These are phyloP conservation scores for Perdita meconis DNA, from an alignment of 2,888 invertebrate genomes.

Conservation along the genomic window DNA sequence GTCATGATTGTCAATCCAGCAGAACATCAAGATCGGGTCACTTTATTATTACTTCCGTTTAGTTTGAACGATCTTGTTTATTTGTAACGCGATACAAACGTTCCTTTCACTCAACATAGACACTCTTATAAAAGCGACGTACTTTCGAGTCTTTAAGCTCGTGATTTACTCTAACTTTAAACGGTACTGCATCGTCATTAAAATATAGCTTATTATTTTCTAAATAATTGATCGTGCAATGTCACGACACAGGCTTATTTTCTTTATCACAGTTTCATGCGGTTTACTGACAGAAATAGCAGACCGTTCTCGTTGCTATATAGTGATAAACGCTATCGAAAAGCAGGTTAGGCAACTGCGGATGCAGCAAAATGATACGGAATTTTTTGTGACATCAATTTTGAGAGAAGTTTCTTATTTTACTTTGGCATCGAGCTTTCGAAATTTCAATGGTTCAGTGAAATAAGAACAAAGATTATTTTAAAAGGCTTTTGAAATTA, in stretches of 20 bases:
- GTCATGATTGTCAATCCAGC: slow-evolving; percentile 69
- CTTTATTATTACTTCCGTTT: slow-evolving; percentile 26
- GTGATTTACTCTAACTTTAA: slow-evolving; percentile 10
- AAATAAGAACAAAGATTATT: background rate
- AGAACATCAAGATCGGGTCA: slow-evolving; percentile 54
- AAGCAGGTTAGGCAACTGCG: slow-evolving; percentile 37
- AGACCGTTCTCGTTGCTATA: slow-evolving; percentile 28
- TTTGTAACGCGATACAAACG: slow-evolving; percentile 14
- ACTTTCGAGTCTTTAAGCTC: background rate
- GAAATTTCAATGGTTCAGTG: background rate
- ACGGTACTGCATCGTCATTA: background rate
- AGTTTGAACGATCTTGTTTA: slow-evolving; percentile 17
- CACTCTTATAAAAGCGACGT: slow-evolving; percentile 2
- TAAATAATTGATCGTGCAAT: slow-evolving; percentile 11
- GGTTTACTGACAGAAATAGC: slow-evolving; percentile 49
- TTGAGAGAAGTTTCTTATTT: background rate
- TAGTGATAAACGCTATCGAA: slow-evolving; percentile 34
- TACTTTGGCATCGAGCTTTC: too few relatives aligned
- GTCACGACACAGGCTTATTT: background rate
- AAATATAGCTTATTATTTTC: background rate
- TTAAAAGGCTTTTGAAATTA: background rate
- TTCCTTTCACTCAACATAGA: slow-evolving; percentile 7
- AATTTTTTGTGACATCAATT: background rate
- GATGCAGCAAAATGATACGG: background rate
- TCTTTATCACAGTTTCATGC: slow-evolving; percentile 51